phyloP scores from a whole-genome alignment of 1,140 invertebrate genomes.

The Pararge aegeria region DNA sequence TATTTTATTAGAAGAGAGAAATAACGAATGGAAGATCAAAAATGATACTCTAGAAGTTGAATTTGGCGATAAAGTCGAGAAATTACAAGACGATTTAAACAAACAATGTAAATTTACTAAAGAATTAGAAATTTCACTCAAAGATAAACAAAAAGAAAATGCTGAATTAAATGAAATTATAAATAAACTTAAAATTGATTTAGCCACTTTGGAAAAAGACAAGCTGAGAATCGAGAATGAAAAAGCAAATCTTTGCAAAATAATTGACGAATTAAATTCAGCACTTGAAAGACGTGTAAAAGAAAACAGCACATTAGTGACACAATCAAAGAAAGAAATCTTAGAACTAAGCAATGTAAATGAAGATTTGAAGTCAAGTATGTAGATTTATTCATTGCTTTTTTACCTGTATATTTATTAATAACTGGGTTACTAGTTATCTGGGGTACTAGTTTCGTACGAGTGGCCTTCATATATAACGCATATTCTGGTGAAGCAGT shows the following conservation, averaged over 20 bases:
- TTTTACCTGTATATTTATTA: too few relatives aligned
- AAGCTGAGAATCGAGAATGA: conserved; percentile 29
- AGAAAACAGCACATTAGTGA: conserved; percentile 21
- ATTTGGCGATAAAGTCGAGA: conserved; percentile 31
- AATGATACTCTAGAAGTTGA: conserved; percentile 35
- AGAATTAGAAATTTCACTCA: conserved; percentile 26
- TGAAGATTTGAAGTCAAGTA: conserved; percentile 48
- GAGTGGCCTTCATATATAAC: too few relatives aligned
- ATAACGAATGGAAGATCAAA: conserved; percentile 42
- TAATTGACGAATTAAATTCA: conserved; percentile 20
- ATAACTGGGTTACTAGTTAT: too few relatives aligned
- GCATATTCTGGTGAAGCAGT: too few relatives aligned
- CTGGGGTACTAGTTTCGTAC: too few relatives aligned
- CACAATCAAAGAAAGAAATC: conserved; percentile 37
- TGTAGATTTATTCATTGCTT: background rate
- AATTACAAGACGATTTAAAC: conserved; percentile 32
- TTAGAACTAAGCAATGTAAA: conserved; percentile 26
- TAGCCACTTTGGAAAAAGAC: conserved; percentile 26
- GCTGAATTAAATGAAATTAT: conserved; percentile 32
- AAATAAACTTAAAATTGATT: conserved; percentile 24
- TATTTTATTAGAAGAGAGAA: conserved; percentile 30
- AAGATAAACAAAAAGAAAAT: conserved; percentile 28
- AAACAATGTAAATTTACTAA: conserved; percentile 26
- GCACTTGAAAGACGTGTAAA: conserved; percentile 20
- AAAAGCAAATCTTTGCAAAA: conserved; percentile 24